Evolutionary conservation across 2,113 vertebrate genomes (phyloP).

Genomic region (Laticauda colubrina): DNA sequence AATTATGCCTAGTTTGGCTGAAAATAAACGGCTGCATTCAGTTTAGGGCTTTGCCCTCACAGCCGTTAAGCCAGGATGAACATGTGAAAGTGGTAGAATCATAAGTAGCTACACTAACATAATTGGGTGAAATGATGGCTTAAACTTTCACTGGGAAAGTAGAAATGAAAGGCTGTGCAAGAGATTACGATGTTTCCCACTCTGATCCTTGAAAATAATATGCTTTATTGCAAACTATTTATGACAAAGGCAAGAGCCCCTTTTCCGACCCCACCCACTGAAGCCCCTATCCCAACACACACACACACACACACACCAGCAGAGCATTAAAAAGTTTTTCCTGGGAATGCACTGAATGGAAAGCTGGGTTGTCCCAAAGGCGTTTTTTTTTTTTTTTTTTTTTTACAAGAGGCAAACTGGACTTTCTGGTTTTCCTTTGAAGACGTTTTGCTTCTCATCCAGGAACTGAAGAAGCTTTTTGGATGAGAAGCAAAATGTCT

Average conservation of each 20-base stretch:
- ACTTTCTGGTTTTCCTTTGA: no score
- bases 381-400: no score
- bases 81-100: neutral
- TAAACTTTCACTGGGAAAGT: accelerated
- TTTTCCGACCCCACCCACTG: neutral
- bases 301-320: neutral
- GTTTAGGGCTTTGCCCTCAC: no score
- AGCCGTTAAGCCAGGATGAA: neutral
- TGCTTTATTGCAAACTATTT: neutral
- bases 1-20: no score
- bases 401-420: no score
- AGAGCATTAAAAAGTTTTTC: conserved; percentile 29
- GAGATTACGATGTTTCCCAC: neutral
- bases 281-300: neutral
- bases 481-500: no score
- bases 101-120: neutral
- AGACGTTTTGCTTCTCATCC: no score
- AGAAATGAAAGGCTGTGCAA: conserved; percentile 5
- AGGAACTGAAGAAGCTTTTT: no score
- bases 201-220: neutral
- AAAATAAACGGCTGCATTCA: neutral
- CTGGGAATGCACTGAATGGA: neutral
- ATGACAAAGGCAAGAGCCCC: neutral
- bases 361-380: neutral
- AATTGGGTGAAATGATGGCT: neutral